A percentile compares a stretch with the other conserved stretches of the same genome.
Conservation (phyloP, 2,797 vertebrate genomes). For the Bradypodion ventrale region DNA sequence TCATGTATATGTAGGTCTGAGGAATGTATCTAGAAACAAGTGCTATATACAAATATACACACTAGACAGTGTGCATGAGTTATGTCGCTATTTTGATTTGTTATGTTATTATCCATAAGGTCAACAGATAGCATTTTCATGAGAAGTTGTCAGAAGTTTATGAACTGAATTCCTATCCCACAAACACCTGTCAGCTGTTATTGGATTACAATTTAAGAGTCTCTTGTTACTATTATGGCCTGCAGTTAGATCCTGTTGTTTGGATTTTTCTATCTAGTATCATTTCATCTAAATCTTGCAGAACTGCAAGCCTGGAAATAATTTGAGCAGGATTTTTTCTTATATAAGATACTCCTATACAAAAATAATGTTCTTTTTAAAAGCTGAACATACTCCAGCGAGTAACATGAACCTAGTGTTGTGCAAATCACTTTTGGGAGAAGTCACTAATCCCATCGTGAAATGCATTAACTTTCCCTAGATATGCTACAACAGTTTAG, state of each 20-base stretch:
- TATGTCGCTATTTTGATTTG: too few relatives aligned
- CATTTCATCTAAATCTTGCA: neutral
- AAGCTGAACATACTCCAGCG: neutral
- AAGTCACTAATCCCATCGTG: neutral
- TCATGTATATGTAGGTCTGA: too few relatives aligned
- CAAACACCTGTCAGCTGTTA: too few relatives aligned
- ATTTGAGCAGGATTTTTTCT: neutral
- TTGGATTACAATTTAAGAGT: too few relatives aligned
- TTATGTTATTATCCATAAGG: too few relatives aligned
- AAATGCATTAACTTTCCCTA: neutral
- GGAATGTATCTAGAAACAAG: too few relatives aligned
- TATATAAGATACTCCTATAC: neutral
- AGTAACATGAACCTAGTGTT: neutral
- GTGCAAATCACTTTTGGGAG: neutral
- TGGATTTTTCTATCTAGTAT: neutral
- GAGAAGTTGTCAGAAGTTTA: too few relatives aligned
- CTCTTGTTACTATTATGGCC: neutral
- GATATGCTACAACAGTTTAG: neutral
- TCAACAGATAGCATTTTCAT: too few relatives aligned
- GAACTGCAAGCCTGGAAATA: neutral
- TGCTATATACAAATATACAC: too few relatives aligned
- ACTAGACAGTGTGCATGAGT: too few relatives aligned
- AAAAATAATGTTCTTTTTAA: neutral
- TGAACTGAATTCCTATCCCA: too few relatives aligned
- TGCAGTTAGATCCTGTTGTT: too few relatives aligned